Base-by-base conservation (phyloP, 1,140 invertebrate species). In the Bombus turneri region DNA sequence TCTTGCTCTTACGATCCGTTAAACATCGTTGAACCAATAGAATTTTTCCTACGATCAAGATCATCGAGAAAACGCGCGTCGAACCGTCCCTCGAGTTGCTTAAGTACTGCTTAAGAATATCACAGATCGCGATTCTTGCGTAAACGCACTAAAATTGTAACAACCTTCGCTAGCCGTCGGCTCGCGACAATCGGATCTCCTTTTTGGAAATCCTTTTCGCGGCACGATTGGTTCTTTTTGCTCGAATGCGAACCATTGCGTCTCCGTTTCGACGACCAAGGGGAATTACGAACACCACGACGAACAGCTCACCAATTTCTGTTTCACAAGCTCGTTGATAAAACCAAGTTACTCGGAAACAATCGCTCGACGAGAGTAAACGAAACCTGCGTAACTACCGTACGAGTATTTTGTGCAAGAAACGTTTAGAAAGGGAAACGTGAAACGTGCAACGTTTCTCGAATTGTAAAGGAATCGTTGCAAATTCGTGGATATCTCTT, bases 91-190 rank as follows among this genome's bases (percentile, higher is more conserved):
- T 43, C 82, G 59, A 37, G 37, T 80, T 57, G 66, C 62, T 87
- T 87, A 74, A 78, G 86, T 88, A 91, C 91, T 87, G 88, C 86
- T 91, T 91, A 87, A 92, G 90, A 92, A 90, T 92, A 92, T 92
- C 91, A 92, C 91, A 92, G 91, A 92, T 92, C 81, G 82, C 90
- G 86, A 90, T 91, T 88, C 85, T 90, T 89, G 88, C 87, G 72
- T 87, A 75, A 81, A 85, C 80, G 83, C 83, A 84, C 82, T 87
- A 80, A 85, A 85, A 85, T 57, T 85, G 73, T 79, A 85, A 85
- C 74, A 84, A 84, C 74, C 64, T 79, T 85, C 81, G 76, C 82
- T 87, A 85, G 66, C 69, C 68, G 75, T 84, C 82, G 80, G 86
- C 75, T 59, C 73, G 66, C 78, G 78, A 68, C 69, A 72, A 75